A percentile compares a stretch with the other conserved stretches of the same genome.
phyloP scores from a whole-genome alignment of 2,888 invertebrate genomes.

The Coecobrya sp. region DNA sequence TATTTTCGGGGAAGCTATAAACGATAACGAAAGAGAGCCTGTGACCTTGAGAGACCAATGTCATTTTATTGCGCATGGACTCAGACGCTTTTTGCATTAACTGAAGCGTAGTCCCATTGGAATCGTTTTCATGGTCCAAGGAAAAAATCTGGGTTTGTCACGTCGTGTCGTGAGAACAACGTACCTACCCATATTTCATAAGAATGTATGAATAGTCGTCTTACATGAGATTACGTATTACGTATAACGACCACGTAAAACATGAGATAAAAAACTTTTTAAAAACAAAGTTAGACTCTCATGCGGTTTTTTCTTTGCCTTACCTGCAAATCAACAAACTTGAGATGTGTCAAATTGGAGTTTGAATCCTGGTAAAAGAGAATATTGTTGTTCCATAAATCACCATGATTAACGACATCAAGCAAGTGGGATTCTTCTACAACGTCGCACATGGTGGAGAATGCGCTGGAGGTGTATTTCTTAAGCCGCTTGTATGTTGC shows the following conservation, averaged over 20 bases:
- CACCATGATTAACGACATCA: constrained; percentile 81
- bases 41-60: constrained; percentile 30
- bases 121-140: neutral
- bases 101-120: neutral
- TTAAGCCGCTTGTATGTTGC: constrained; percentile 67
- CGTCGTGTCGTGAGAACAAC: constrained; percentile 19
- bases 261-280: too few species aligned
- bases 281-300: too few species aligned
- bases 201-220: neutral
- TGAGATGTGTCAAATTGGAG: constrained; percentile 78
- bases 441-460: constrained; percentile 82
- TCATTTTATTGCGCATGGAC: constrained; percentile 43
- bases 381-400: constrained; percentile 80
- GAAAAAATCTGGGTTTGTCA: neutral
- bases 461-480: constrained; percentile 76
- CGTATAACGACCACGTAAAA: too few species aligned
- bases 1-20: neutral
- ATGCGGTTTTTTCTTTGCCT: neutral
- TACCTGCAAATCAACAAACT: constrained; percentile 83
- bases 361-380: constrained; percentile 80
- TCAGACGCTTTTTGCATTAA: neutral
- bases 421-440: constrained; percentile 79
- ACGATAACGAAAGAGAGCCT: neutral
- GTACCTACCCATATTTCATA: constrained; percentile 6
- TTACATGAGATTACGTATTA: neutral